These are phyloP conservation scores for Bostrychus sinensis DNA, from an alignment of 2,113 vertebrate species.

Conservation along the genomic window DNA sequence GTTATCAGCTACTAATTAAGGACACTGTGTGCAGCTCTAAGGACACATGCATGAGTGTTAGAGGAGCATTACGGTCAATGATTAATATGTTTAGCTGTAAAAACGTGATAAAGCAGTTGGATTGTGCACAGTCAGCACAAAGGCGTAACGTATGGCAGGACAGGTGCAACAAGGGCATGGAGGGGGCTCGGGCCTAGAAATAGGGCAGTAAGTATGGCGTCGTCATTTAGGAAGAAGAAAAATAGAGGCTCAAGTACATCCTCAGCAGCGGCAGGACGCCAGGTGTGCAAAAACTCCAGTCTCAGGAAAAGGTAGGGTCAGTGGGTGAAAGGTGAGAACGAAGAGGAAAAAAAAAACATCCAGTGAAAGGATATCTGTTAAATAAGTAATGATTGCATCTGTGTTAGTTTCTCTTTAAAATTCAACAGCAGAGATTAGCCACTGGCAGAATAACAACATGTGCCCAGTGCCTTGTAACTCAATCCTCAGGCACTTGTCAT, in stretches of 20 bases:
- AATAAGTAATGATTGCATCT: constrained; percentile 35
- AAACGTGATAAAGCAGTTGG: constrained; percentile 7
- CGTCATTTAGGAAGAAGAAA: constrained; percentile 30
- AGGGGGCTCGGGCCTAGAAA: constrained; percentile 37
- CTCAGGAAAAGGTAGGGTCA: constrained; percentile 32
- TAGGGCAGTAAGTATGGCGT: constrained; percentile 20
- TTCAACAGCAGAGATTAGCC: too few species aligned
- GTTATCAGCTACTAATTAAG: background rate
- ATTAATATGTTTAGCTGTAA: constrained; percentile 12
- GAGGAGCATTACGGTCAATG: background rate
- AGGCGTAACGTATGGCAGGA: background rate
- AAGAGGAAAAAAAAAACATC: constrained; percentile 14
- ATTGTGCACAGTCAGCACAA: background rate
- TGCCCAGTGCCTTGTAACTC: too few species aligned
- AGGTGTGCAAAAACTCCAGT: constrained; percentile 44
- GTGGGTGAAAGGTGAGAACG: constrained; percentile 26
- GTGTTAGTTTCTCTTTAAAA: constrained; percentile 2
- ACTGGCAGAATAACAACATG: too few species aligned
- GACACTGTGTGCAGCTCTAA: background rate
- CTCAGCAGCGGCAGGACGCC: constrained; percentile 33
- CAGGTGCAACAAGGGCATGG: constrained; percentile 15
- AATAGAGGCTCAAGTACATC: constrained; percentile 38
- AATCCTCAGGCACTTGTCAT: background rate
- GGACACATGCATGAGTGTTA: constrained; percentile 5
- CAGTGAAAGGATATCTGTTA: constrained; percentile 23